phyloP scores from a whole-genome alignment of 2,888 invertebrate species.

The Drosophila mettleri region DNA sequence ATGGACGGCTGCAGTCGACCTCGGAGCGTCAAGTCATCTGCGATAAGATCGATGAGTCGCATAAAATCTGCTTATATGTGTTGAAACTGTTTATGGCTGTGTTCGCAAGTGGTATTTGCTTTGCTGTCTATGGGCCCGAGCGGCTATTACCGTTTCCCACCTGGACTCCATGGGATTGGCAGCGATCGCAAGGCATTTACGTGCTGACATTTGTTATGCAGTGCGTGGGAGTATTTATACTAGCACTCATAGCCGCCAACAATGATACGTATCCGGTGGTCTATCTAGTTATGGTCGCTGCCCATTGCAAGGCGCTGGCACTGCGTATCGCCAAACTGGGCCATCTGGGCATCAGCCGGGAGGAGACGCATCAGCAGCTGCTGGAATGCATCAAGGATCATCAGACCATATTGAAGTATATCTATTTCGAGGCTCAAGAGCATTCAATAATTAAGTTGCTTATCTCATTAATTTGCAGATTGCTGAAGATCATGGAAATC shows the following conservation, averaged over 20 bases:
- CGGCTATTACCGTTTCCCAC: constrained; percentile 62
- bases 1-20: constrained; percentile 50
- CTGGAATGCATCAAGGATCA: constrained; percentile 78
- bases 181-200: not conserved
- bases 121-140: constrained; percentile 28
- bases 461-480: constrained; percentile 81
- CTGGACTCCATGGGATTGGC: constrained; percentile 82
- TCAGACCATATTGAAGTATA: constrained; percentile 70
- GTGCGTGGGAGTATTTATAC: constrained; percentile 30
- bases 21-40: constrained; percentile 57
- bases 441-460: no score
- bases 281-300: constrained; percentile 73
- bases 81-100: constrained; percentile 26
- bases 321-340: constrained; percentile 56
- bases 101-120: constrained; percentile 9
- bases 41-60: constrained; percentile 37
- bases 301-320: constrained; percentile 74
- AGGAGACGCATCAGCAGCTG: constrained; percentile 25
- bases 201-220: constrained; percentile 31
- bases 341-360: not conserved
- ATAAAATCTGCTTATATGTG: constrained; percentile 43
- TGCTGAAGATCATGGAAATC: constrained; percentile 85
- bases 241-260: constrained; percentile 45
- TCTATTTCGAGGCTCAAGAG: no score
- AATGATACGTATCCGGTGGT: constrained; percentile 77